Conservation (phyloP, 2,797 vertebrate species). For the Epinephelus awoara region DNA sequence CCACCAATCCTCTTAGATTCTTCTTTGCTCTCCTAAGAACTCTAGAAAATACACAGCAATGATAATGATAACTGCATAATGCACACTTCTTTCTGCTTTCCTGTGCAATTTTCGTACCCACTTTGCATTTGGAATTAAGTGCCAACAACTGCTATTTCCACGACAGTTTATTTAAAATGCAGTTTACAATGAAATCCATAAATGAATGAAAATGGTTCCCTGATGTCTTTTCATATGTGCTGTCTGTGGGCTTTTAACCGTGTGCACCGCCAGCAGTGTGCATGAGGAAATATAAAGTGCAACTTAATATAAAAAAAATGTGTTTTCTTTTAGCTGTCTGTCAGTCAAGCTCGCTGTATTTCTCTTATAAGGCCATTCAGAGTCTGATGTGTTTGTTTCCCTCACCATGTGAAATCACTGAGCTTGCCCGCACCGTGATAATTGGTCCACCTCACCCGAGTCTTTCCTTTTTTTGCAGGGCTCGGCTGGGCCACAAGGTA, state of each 20-base stretch:
- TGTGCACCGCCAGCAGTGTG: not conserved
- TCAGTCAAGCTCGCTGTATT: slow-evolving; percentile 15
- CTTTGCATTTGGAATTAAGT: slow-evolving; percentile 1
- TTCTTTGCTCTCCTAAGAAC: slow-evolving; percentile 47
- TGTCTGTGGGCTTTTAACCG: not conserved
- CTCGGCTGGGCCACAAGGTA: slow-evolving; percentile 94
- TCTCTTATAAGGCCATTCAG: not conserved
- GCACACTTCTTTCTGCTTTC: slow-evolving; percentile 8
- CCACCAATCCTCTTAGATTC: slow-evolving; percentile 42
- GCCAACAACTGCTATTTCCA: not conserved
- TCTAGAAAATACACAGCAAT: slow-evolving; percentile 15
- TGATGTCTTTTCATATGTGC: slow-evolving; percentile 1
- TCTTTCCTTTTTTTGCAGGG: slow-evolving; percentile 86
- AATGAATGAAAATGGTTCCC: slow-evolving; percentile 5
- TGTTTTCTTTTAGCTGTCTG: slow-evolving; percentile 13
- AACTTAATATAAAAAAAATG: slow-evolving; percentile 19
- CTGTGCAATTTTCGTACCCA: not conserved
- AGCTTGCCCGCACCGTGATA: slow-evolving; percentile 18
- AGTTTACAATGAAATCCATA: not conserved
- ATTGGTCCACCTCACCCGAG: slow-evolving; percentile 55
- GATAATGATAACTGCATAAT: slow-evolving; percentile 18
- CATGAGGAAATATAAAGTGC: slow-evolving; percentile 1
- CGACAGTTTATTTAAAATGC: not conserved
- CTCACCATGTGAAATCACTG: slow-evolving; percentile 20
- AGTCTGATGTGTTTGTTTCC: slow-evolving; percentile 18